phyloP scores from a whole-genome alignment of 2,113 vertebrate genomes.

The Brachirus orientalis region DNA sequence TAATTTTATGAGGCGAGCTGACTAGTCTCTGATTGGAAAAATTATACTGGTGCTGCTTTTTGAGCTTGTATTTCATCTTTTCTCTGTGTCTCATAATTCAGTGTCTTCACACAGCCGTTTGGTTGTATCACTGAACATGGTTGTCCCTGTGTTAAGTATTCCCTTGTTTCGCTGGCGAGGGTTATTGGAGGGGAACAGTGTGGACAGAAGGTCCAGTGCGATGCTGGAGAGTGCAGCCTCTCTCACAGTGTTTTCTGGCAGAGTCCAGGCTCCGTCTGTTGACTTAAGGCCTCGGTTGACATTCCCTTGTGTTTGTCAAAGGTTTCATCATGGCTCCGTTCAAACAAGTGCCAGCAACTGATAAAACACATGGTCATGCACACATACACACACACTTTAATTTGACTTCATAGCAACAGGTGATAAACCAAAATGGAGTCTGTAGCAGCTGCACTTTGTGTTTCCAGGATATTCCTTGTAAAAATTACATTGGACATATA shows the following conservation, averaged over 20 bases:
- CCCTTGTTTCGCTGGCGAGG: constrained; percentile 12
- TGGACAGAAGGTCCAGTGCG: constrained; percentile 19
- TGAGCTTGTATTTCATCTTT: constrained; percentile 43
- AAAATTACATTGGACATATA: constrained; percentile 26
- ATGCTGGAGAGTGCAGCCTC: constrained; percentile 56
- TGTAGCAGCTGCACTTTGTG: constrained; percentile 33
- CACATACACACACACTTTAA: constrained; percentile 23
- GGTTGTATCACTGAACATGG: constrained; percentile 7
- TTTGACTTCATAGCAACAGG: constrained; percentile 70
- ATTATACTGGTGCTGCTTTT: constrained; percentile 36
- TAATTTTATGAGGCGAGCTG: constrained; percentile 36
- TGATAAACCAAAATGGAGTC: constrained; percentile 50
- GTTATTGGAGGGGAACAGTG: constrained; percentile 6
- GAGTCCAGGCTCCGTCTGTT: constrained; percentile 67
- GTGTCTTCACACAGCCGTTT: constrained; percentile 14
- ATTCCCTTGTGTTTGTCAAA: constrained; percentile 78
- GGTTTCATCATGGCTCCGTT: constrained; percentile 75
- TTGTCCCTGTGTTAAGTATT: background rate
- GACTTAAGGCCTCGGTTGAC: constrained; percentile 78
- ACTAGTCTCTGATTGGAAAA: constrained; percentile 23
- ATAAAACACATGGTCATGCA: constrained; percentile 77
- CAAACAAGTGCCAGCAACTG: constrained; percentile 79
- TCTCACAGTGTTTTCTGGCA: constrained; percentile 57
- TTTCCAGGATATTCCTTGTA: constrained; percentile 26
- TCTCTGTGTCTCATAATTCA: too few relatives aligned